Evolutionary conservation across 1,140 invertebrate genomes (phyloP).

Genomic region (Penaeus japonicus): DNA sequence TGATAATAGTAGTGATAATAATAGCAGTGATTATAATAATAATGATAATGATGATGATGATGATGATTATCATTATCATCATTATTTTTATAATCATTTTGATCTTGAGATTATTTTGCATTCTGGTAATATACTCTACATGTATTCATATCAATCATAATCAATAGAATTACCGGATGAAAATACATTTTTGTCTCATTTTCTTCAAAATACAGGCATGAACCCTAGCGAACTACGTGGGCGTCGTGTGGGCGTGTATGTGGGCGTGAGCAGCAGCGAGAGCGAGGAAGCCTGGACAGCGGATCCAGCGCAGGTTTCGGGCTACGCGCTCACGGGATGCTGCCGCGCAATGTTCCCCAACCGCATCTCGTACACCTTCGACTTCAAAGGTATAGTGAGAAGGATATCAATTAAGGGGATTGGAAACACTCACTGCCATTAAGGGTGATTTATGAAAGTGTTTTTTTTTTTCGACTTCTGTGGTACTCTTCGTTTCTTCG

Average conservation of each 20-base stretch:
- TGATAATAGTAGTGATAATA: too few species aligned
- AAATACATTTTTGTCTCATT: too few species aligned
- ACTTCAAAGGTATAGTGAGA: constrained; percentile 82
- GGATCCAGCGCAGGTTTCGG: constrained; percentile 81
- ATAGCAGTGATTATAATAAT: too few species aligned
- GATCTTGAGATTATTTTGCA: background rate
- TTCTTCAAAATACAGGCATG: background rate
- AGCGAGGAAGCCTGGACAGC: constrained; percentile 81
- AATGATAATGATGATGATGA: too few species aligned
- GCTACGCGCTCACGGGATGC: constrained; percentile 93
- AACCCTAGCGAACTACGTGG: constrained; percentile 44
- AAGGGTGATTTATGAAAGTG: too few species aligned
- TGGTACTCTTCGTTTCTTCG: too few species aligned
- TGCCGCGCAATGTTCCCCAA: constrained; percentile 95
- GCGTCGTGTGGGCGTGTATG: constrained; percentile 43
- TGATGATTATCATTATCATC: background rate
- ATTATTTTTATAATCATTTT: too few species aligned
- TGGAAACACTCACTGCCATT: too few species aligned
- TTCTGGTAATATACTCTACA: background rate
- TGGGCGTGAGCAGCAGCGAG: constrained; percentile 71
- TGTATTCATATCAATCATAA: too few species aligned
- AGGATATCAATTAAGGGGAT: too few species aligned
- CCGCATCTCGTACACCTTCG: constrained; percentile 93
- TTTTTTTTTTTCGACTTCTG: background rate
- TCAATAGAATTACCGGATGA: too few species aligned